These are phyloP conservation scores for Andrena hattorfiana DNA, from an alignment of 2,888 invertebrate genomes.

Conservation along the genomic window DNA sequence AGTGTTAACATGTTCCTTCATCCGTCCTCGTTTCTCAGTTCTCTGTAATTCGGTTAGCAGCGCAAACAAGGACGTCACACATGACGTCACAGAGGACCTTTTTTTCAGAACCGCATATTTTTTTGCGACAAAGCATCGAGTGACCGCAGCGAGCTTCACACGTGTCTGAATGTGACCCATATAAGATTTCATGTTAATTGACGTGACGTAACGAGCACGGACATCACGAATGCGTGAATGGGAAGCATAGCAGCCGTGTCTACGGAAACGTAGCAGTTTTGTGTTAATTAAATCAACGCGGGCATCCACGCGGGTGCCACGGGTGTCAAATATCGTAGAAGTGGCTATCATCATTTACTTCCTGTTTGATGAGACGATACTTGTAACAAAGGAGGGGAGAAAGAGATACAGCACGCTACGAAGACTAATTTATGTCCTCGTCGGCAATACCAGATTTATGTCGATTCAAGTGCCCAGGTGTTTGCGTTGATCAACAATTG, in stretches of 20 bases:
- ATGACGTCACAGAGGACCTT: slow-evolving; percentile 26
- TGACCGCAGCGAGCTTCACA: background rate
- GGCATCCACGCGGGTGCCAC: slow-evolving; percentile 29
- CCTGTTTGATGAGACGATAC: slow-evolving; percentile 31
- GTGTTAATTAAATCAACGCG: background rate
- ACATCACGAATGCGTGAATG: background rate
- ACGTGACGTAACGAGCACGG: background rate
- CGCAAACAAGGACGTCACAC: background rate
- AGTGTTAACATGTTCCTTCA: background rate
- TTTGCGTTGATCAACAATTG: background rate
- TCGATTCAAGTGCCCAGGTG: background rate
- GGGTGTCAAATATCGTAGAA: slow-evolving; percentile 51
- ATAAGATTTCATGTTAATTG: slow-evolving; percentile 34
- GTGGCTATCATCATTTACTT: slow-evolving; percentile 42
- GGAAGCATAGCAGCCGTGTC: background rate
- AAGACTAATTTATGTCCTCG: background rate
- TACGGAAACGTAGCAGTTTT: slow-evolving; percentile 4
- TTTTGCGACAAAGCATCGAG: background rate
- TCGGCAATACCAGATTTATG: background rate
- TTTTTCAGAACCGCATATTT: background rate
- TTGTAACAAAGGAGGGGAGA: background rate
- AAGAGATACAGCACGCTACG: too few species aligned
- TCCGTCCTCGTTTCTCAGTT: background rate
- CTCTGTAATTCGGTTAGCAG: background rate
- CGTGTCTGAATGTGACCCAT: background rate